phyloP scores from a whole-genome alignment of 2,797 vertebrate genomes.

The Typhlichthys subterraneus region DNA sequence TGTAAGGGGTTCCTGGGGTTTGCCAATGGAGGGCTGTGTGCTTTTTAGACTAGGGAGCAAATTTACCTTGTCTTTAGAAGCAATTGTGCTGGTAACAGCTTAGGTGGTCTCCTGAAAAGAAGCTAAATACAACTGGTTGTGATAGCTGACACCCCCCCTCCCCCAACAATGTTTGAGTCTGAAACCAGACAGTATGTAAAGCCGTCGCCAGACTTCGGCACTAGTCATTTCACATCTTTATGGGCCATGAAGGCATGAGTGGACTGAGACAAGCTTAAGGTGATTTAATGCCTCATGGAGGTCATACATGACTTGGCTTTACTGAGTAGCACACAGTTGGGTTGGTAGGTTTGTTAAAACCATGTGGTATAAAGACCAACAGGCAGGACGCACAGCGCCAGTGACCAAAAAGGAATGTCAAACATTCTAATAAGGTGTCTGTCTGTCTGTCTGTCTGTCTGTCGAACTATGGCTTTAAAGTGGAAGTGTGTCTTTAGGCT shows the following conservation, averaged over 20 bases:
- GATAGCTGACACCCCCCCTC: not conserved
- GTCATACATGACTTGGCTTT: conserved; percentile 36
- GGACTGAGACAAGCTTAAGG: conserved; percentile 17
- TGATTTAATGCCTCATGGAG: conserved; percentile 23
- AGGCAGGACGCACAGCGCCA: conserved; percentile 38
- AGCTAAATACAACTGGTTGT: conserved; percentile 21
- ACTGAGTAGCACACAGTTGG: conserved; percentile 19
- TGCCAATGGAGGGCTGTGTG: conserved; percentile 55
- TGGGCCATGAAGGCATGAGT: conserved; percentile 20
- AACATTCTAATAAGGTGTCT: conserved; percentile 65
- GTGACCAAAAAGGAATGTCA: conserved; percentile 65
- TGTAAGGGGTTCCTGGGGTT: conserved; percentile 34
- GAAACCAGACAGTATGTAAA: conserved; percentile 15
- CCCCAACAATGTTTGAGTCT: conserved; percentile 1
- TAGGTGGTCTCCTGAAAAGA: conserved; percentile 51
- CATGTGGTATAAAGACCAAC: conserved; percentile 34
- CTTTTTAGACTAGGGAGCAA: conserved; percentile 24
- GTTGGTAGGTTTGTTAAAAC: conserved; percentile 33
- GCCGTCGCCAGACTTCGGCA: conserved; percentile 1
- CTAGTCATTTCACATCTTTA: conserved; percentile 19
- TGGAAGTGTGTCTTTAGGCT: conserved; percentile 57
- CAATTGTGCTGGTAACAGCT: conserved; percentile 49
- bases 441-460: conserved; percentile 47
- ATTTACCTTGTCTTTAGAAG: conserved; percentile 23
- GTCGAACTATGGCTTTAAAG: conserved; percentile 55